Percentiles rank a stretch among this genome's conserved stretches.
Conservation (phyloP, 1,140 invertebrate genomes). For the Cylas formicarius region DNA sequence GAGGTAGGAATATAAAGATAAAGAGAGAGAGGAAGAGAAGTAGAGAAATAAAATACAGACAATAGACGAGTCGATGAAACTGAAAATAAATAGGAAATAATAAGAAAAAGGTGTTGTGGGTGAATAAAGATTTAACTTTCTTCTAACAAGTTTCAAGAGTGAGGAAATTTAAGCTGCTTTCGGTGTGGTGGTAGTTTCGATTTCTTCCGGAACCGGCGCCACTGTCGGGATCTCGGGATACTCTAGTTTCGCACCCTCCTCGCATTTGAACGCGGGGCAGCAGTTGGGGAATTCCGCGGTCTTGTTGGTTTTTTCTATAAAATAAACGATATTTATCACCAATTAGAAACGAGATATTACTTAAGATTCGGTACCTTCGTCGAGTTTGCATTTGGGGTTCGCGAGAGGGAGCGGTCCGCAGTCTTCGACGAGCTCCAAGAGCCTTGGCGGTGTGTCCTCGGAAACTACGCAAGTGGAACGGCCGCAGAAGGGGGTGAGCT, state of each 20-base stretch:
- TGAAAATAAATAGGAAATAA: not conserved
- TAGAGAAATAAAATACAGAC: not conserved
- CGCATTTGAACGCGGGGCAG: constrained; percentile 78
- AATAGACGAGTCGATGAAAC: not conserved
- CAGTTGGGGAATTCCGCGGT: constrained; percentile 77
- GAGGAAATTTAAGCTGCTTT: constrained; percentile 24
- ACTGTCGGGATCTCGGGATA: constrained; percentile 72
- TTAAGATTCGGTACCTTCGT: constrained; percentile 44
- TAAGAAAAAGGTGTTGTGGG: not conserved
- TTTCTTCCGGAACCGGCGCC: constrained; percentile 43
- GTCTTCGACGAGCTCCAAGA: constrained; percentile 78
- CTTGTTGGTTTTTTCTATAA: constrained; percentile 73
- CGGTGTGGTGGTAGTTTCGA: constrained; percentile 32
- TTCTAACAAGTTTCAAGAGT: not conserved
- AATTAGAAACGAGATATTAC: not conserved
- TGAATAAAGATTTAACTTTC: not conserved
- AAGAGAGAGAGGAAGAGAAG: not conserved
- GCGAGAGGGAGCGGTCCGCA: constrained; percentile 77
- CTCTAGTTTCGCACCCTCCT: constrained; percentile 72
- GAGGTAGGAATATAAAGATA: constrained; percentile 1
- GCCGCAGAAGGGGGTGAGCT: constrained; percentile 78
- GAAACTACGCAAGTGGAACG: constrained; percentile 74
- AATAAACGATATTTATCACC: constrained; percentile 14
- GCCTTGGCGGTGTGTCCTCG: constrained; percentile 60
- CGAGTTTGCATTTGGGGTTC: constrained; percentile 80